Evolutionary conservation across 2,113 vertebrate species (phyloP).

Genomic region (Platycercus adscitus): DNA sequence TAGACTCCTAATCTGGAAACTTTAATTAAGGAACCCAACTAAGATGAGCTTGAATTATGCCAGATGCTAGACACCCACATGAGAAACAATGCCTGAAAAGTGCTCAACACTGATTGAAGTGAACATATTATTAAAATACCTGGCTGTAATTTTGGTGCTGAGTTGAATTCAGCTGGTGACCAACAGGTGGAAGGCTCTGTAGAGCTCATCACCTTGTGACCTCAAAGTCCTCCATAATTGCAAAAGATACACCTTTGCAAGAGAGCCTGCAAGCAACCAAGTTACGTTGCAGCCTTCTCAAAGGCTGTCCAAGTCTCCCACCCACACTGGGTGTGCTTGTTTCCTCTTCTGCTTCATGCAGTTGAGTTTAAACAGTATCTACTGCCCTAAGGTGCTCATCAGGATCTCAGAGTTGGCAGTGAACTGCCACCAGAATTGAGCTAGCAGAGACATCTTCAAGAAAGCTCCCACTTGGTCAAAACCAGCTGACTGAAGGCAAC

Average conservation of each 20-base stretch:
- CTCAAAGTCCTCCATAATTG: not conserved
- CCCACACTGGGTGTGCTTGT: not conserved
- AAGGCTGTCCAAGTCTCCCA: not conserved
- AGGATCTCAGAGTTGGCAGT: not conserved
- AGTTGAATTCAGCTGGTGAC: not conserved
- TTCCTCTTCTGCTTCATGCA: not conserved
- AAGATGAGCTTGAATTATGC: not conserved
- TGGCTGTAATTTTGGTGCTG: not conserved
- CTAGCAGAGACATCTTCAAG: not conserved
- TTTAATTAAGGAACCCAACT: not conserved
- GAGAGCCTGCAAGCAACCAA: not conserved
- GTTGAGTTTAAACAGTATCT: not conserved
- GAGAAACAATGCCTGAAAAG: not conserved
- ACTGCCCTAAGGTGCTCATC: not conserved
- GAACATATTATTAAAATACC: not conserved
- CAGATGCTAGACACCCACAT: not conserved
- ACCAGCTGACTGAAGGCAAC: not conserved
- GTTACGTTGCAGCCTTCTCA: not conserved
- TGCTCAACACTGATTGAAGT: accelerated
- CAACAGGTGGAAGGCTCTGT: not conserved
- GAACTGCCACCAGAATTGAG: not conserved
- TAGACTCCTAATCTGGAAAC: not conserved
- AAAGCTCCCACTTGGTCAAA: not conserved
- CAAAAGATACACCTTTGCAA: not conserved
- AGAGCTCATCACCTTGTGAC: not conserved